Base-by-base conservation (phyloP, 1,140 invertebrate genomes). In the Eumeta japonica region DNA sequence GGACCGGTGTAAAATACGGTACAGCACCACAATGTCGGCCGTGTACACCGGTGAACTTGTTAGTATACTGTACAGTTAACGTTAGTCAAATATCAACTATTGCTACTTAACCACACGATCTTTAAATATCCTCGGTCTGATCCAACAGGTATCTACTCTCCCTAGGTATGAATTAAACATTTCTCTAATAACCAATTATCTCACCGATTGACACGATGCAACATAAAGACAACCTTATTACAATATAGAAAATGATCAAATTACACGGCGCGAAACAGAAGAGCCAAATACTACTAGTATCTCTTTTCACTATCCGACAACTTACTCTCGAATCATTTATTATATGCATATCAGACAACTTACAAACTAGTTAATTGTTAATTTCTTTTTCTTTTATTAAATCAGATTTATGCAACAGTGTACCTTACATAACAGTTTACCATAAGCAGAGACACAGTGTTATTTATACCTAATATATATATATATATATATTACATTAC, bases 41-140 rank as follows among this genome's bases (percentile, higher is more conserved):
- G n/a, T n/a, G n/a, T n/a, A n/a, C n/a, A n/a, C n/a, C n/a, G n/a
- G n/a, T n/a, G n/a, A n/a, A n/a, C n/a, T n/a, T n/a, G n/a, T 60
- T 62, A 60, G 59, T 53, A 63, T 65, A 72, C 62, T 70, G 62
- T 70, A 70, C 65, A 70, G 46, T 57, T 55, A 56, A 59, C 51
- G 56, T 62, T 55, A 59, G 58, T 51, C 50, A 58, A 45, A 56
- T 55, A 54, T 55, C 53, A 55, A 52, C 62, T 66, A 66, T 58
- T 62, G 51, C 50, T 47, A 52, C 42, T 47, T 56, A 58, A 56
- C 55, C 58, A 55, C 55, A 43, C 40, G 48, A 45, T 43, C 17
- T 35, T 41, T 29, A 29, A 7, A 7, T 37, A 37, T 35, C 32
- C 17, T 41, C 37, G 44, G 43, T 53, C 45, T 43, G 41, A 49